Base-by-base conservation (phyloP, 1,140 invertebrate genomes). In the Sinella curviseta region DNA sequence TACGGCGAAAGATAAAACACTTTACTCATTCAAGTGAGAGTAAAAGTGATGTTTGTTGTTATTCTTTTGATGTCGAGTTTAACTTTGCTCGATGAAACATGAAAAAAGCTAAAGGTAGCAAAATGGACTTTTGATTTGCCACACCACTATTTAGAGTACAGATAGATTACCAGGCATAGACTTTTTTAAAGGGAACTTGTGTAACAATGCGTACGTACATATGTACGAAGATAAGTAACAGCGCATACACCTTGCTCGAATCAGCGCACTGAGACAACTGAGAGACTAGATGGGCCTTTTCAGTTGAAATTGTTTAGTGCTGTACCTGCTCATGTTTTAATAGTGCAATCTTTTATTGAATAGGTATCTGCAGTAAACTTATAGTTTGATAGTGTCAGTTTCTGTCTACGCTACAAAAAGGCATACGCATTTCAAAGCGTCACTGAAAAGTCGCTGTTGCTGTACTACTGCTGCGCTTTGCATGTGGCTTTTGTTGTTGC, bases 251-350 rank as follows among this genome's bases (percentile, higher is more conserved):
- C 57, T 60, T 60, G 12, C 57, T 60, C 24, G 12, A 60, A 60
- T 60, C 57, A 60, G 24, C 4, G 57, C 57, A 60, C 24, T 60
- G 57, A 60, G 57, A n/a, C 57, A 60, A 60, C 57, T 60, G 57
- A 60, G 57, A 26, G 24, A 4, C 24, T 3, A 4, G 14, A 12
- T n/a, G 57, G 24, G 14, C 24, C 24, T 60, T 60, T 60, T 12
- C 57, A 60, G 57, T 60, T 60, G 8, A 60, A 3, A n/a, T 26
- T 60, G 24, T 26, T 60, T n/a, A 60, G 24, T 60, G 57, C 57
- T 14, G 3, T 60, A 60, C 24, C 57, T 60, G 8, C 20, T n/a
- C 8, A 60, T 60, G 57, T 60, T 60, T 60, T 60, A 60, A 48
- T 48, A 48, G 39, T 20, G 39, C 20, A n/a, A n/a, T n/a, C n/a